Percentiles rank a stretch among this genome's conserved stretches.
These are phyloP conservation scores for Pogonophryne albipinna DNA, from an alignment of 2,797 vertebrate species.

Conservation along the genomic window DNA sequence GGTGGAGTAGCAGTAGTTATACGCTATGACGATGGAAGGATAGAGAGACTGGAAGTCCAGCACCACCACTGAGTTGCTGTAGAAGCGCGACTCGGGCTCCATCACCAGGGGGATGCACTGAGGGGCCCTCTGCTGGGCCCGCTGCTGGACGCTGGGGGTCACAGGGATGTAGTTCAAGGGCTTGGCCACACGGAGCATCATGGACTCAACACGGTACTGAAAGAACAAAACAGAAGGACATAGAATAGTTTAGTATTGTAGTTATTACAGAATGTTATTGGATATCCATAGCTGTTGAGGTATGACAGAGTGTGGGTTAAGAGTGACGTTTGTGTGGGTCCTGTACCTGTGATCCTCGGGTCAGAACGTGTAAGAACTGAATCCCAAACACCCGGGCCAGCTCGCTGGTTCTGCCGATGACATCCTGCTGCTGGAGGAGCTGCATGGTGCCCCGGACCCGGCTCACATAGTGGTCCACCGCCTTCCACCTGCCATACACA, in stretches of 20 bases:
- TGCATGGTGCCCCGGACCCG: conserved; percentile 91
- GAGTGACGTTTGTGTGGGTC: neutral
- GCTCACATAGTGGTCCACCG: conserved; percentile 95
- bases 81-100: conserved; percentile 98
- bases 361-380: conserved; percentile 97
- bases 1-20: conserved; percentile 99
- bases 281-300: too few relatives aligned
- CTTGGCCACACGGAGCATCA: conserved; percentile 98
- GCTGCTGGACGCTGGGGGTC: conserved; percentile 92
- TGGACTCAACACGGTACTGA: conserved; percentile 98
- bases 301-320: neutral
- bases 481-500: conserved; percentile 90
- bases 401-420: conserved; percentile 97
- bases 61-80: conserved; percentile 96
- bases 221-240: neutral
- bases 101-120: conserved; percentile 94
- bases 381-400: conserved; percentile 97
- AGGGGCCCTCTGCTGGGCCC: conserved; percentile 94
- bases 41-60: conserved; percentile 98
- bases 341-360: conserved; percentile 94
- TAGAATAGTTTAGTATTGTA: neutral
- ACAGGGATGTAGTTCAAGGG: conserved; percentile 96
- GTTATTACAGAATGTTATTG: neutral
- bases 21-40: conserved; percentile 97
- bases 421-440: conserved; percentile 92